Base-by-base conservation (phyloP, 1,140 invertebrate species). In the Diorhabda carinulata region DNA sequence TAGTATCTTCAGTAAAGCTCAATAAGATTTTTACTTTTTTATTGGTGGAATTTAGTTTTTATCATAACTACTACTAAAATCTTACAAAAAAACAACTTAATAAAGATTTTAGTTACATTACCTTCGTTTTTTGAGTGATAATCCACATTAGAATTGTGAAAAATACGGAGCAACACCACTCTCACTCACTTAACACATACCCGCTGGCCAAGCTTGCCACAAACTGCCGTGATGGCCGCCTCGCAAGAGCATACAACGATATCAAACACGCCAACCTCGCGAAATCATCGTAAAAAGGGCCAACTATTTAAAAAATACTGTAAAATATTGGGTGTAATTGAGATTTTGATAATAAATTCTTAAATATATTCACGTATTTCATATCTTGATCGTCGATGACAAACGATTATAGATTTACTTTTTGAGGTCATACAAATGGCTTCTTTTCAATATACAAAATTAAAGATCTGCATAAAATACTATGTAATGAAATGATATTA, bases 111-210 rank as follows among this genome's bases (percentile, higher is more conserved):
- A 72, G 66, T 66, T 64, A 75, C 71, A 72, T 80, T 81, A 81
- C 80, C 78, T 81, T 76, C 68, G 70, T 77, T 75, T 80, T 79
- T 78, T 73, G 71, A 68, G 70, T 70, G 69, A 69, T 76, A 79
- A 77, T 79, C 78, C 78, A 76, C 77, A 78, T 76, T 68, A 80
- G 77, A 79, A 78, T 74, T 68, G 72, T 68, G 75, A 77, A 79
- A 80, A 80, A 80, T 79, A 78, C 75, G 77, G 78, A 81, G 78
- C 74, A 76, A 80, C 80, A 81, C 79, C 75, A 77, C 79, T 79
- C 77, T 73, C 80, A 80, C 77, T 76, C 79, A 81, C 80, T 79
- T 76, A 77, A 74, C 74, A 79, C 79, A 73, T 74, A 76, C 76
- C 76, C 76, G 77, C 77, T 80, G 76, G 73, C 77, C 77, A 80